Evolutionary conservation across 2,888 invertebrate genomes (phyloP), one percentile per base, ranked within the genome.

Genomic region (Nomada ruficornis): DNA sequence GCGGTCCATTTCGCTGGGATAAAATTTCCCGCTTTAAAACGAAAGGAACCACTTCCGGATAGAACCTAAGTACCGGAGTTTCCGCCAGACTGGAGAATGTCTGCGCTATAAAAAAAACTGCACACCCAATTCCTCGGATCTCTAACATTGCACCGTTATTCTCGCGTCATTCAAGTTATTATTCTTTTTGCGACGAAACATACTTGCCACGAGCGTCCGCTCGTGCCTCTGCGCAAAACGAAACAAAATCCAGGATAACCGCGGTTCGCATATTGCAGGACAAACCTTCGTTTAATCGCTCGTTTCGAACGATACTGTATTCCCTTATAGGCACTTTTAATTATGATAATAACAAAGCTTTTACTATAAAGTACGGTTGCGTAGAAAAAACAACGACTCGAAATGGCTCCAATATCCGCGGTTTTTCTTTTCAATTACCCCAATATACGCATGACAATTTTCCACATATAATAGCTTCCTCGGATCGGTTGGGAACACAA

Each of bases 101-200:
- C 15, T 13, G 7, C 26, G 15, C 20, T 15, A 42, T 59, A 50
- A 29, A 65, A 50, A 42, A 67, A 76, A 63, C 54, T 55, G 9
- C n/a, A 42, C 42, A 15, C 42, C 36, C 62, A n/a, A 52, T 73
- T 64, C 63, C 54, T 69, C 20, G 52, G 47, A 29, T 78, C 72
- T 60, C 23, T n/a, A 64, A 47, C 42, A 9, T 26, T 11, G 2
- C 26, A 9, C 59, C 55, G 13, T 13, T 29, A 11, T 9, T 55
- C 18, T 36, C 26, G 54, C 9, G 55, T 64, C 47, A 20, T 54
- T 42, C 15, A 7, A 10, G 15, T 23, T 57, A 50, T 57, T n/a
- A 29, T 42, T 50, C 64, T 65, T 26, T 9, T 2, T 4, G 2
- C 10, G 15, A 3, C 29, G 47, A 54, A 64, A 64, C 57, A 42